Evolutionary conservation across 2,113 vertebrate genomes (phyloP), one percentile per base, ranked within the genome.

Genomic region (Toxotes chatareus): DNA sequence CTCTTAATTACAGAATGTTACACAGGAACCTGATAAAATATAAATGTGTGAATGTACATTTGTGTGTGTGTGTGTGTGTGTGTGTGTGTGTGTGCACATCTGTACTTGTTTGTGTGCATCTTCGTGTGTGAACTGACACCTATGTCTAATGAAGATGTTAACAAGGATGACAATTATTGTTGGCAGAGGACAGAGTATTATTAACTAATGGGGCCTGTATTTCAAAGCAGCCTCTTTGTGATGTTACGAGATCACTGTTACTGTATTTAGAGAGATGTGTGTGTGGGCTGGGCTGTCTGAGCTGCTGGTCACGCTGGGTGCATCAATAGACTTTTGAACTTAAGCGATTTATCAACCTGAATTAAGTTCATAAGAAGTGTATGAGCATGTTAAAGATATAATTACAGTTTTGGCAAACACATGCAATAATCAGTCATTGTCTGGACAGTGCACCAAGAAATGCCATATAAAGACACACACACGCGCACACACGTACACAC

Each of bases 131-230:
- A 81, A 68, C n/a, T 68, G 36, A 68, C 67, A 46, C 51, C 44
- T 31, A 42, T 63, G 70, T 71, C 61, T 83, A 75, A 79, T 86
- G 69, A 86, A 83, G 49, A 77, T 81, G 60, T 75, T 80, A 85
- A 87, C 40, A 56, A 77, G 68, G 42, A 53, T 77, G 60, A 36
- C 68, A 77, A 60, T 74, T 66, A 59, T 59, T 63, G 47, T 44
- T 74, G 66, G 49, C 62, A 79, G 46, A 70, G 13, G 7, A 76
- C 44, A 53, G 73, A 76, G 63, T 74, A 60, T 71, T 46, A 61
- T 71, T 42, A 73, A 73, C 67, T 23, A 69, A 56, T 59, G 44
- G 61, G 61, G 44, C 19, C 46, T 75, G 47, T 27, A 32, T 78
- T 82, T 75, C 19, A 74, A 60, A 80, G 56, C 32, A 36, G 53